These are phyloP conservation scores for Onychomys arenicola DNA, from an alignment of 2,797 vertebrate genomes.

Conservation along the genomic window DNA sequence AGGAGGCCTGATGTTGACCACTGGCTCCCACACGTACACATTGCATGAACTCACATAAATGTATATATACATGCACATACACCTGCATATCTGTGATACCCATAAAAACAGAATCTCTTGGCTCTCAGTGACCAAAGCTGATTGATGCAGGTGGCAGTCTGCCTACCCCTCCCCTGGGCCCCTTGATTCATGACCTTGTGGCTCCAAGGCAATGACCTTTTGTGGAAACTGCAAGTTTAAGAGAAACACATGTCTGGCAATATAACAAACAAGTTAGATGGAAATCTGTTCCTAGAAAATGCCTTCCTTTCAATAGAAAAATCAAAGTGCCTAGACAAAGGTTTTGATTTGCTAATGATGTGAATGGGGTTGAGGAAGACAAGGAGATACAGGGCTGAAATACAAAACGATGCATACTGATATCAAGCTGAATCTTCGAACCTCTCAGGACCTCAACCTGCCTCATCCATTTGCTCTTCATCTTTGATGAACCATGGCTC, in stretches of 20 bases:
- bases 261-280: accelerated
- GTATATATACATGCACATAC: background rate
- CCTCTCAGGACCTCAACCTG: background rate
- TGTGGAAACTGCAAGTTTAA: background rate
- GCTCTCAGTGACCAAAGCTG: background rate
- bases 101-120: accelerated
- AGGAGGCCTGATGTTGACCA: background rate
- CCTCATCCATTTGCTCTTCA: background rate
- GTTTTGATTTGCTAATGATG: background rate
- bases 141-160: accelerated
- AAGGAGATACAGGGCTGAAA: accelerated
- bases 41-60: background rate
- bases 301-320: background rate
- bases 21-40: background rate
- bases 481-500: background rate
- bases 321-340: background rate
- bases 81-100: background rate
- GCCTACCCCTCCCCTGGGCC: background rate
- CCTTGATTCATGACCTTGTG: accelerated
- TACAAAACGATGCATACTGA: accelerated
- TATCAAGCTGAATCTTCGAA: background rate
- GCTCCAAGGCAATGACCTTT: background rate
- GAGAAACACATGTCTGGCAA: accelerated
- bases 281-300: slow-evolving; percentile 32
- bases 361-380: too few species aligned